A percentile compares a stretch with the other conserved stretches of the same genome.
These are phyloP conservation scores for Diplolepis rosae DNA, from an alignment of 2,888 invertebrate species.

Conservation along the genomic window DNA sequence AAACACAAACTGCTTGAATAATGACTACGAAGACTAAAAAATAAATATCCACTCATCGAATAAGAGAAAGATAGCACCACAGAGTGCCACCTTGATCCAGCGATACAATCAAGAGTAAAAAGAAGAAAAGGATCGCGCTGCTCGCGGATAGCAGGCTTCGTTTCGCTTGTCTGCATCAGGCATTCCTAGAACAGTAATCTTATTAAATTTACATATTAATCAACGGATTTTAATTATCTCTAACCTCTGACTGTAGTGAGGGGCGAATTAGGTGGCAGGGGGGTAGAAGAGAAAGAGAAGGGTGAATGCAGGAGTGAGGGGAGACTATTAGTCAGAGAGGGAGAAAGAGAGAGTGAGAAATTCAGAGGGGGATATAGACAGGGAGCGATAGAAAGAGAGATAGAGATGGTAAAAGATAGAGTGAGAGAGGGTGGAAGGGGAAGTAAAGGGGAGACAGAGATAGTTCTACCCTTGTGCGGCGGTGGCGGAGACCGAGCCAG, in stretches of 20 bases:
- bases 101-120: conserved; percentile 27
- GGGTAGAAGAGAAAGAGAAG: background rate
- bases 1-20: background rate
- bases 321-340: conserved; percentile 33
- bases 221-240: conserved; percentile 98
- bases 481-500: conserved; percentile 76
- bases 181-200: conserved; percentile 96
- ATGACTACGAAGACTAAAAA: background rate
- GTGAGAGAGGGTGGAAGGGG: conserved; percentile 52
- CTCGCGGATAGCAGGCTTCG: conserved; percentile 17
- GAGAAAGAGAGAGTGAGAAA: conserved; percentile 42
- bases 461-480: conserved; percentile 71
- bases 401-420: conserved; percentile 47
- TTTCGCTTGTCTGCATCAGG: conserved; percentile 70
- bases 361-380: conserved; percentile 47
- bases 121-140: conserved; percentile 3
- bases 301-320: background rate
- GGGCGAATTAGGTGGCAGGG: conserved; percentile 51
- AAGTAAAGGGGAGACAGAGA: conserved; percentile 55
- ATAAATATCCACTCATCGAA: conserved; percentile 10
- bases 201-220: conserved; percentile 99
- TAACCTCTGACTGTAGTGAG: conserved; percentile 75
- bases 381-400: conserved; percentile 43
- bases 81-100: conserved; percentile 28
- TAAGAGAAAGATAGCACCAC: conserved; percentile 24